A percentile compares a stretch with the other conserved stretches of the same genome.
These are phyloP conservation scores for Stegodyphus mimosarum DNA, from an alignment of 1,140 invertebrate genomes.

Conservation along the genomic window DNA sequence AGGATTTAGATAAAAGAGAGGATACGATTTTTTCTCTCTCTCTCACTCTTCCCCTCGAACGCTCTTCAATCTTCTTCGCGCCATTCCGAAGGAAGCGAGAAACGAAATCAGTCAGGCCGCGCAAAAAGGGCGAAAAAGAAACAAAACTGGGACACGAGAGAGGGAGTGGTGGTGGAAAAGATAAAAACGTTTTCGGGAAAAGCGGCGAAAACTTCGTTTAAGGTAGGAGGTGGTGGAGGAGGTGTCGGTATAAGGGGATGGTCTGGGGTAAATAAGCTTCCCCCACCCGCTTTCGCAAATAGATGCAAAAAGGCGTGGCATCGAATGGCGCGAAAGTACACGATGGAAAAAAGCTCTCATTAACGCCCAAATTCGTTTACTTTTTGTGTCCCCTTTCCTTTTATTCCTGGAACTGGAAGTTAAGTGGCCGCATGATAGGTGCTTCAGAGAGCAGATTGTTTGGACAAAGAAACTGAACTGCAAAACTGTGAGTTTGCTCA, in stretches of 20 bases:
- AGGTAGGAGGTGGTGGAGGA: background rate
- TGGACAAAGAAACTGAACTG: background rate
- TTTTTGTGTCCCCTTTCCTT: slow-evolving; percentile 23
- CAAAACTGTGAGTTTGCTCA: no score
- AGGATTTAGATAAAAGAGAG: slow-evolving; percentile 10
- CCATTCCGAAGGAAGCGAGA: background rate
- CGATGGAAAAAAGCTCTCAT: background rate
- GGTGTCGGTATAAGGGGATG: background rate
- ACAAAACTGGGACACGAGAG: background rate
- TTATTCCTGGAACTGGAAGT: slow-evolving; percentile 9
- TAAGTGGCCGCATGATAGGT: background rate
- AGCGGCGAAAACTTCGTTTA: slow-evolving; percentile 27
- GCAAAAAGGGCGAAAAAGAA: background rate
- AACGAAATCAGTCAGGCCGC: background rate
- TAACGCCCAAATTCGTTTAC: slow-evolving; percentile 22
- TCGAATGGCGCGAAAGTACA: background rate
- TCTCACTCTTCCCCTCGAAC: slow-evolving; percentile 3
- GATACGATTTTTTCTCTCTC: slow-evolving; percentile 11
- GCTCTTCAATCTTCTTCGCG: slow-evolving; percentile 46
- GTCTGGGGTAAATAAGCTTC: no score
- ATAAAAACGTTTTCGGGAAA: background rate
- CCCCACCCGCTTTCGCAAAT: slow-evolving; percentile 11
- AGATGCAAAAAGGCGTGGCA: slow-evolving; percentile 9
- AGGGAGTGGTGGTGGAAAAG: background rate
- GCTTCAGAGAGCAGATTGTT: background rate